Percentiles rank a stretch among this genome's conserved stretches.
phyloP scores from a whole-genome alignment of 2,797 vertebrate species.

The Chanos chanos region DNA sequence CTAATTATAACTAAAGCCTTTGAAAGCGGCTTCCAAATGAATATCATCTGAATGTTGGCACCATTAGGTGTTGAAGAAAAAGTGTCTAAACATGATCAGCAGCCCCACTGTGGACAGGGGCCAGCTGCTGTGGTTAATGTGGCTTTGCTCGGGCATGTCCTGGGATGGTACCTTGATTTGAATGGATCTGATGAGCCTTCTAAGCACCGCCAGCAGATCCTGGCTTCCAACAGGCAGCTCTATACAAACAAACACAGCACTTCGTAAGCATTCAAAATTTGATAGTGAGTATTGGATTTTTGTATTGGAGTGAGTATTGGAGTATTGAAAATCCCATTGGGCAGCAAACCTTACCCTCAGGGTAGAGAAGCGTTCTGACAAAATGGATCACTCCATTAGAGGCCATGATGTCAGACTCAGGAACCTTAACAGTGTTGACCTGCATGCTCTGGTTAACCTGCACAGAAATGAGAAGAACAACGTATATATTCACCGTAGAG shows the following conservation, averaged over 20 bases:
- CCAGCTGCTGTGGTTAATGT: not conserved
- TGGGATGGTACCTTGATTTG: conserved; percentile 82
- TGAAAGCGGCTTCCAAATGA: no score
- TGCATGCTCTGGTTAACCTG: conserved; percentile 82
- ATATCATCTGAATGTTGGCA: no score
- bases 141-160: not conserved
- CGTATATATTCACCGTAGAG: no score
- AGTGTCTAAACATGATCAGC: not conserved
- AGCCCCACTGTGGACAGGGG: not conserved
- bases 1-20: no score
- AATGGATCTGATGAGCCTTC: conserved; percentile 83
- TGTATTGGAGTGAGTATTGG: not conserved
- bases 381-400: conserved; percentile 92
- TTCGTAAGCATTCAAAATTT: conserved; percentile 17
- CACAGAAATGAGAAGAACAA: conserved; percentile 23
- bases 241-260: conserved; percentile 48
- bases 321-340: no score
- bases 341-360: conserved; percentile 72
- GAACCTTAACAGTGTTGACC: conserved; percentile 82
- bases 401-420: conserved; percentile 86
- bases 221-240: conserved; percentile 89
- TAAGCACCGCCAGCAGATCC: conserved; percentile 78
- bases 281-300: no score
- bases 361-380: conserved; percentile 84
- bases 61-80: no score